Evolutionary conservation across 2,797 vertebrate genomes (phyloP).

Genomic region (Trichosurus vulpecula): DNA sequence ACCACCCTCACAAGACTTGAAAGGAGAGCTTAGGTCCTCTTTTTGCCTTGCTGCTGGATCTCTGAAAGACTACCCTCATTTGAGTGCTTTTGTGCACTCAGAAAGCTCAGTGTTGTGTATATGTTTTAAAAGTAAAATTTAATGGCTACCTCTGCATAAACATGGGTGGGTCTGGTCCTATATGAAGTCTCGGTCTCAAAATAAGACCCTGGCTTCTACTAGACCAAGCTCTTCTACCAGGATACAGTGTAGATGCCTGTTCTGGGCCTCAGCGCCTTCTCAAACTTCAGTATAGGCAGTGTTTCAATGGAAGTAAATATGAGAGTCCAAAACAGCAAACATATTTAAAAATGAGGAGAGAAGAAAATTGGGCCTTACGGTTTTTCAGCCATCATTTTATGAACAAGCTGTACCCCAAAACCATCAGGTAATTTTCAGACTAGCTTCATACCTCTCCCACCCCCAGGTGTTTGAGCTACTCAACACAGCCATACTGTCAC

Average conservation of each 20-base stretch:
- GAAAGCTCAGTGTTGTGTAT: neutral
- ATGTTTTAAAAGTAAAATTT: neutral
- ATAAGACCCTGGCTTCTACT: neutral
- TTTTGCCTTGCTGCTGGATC: neutral
- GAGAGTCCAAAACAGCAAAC: neutral
- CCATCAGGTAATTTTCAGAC: neutral
- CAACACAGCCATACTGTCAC: neutral
- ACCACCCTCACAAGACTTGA: neutral
- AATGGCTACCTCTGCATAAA: neutral
- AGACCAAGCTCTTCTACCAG: neutral
- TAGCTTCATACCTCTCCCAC: neutral
- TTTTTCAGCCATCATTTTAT: neutral
- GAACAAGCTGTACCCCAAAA: neutral
- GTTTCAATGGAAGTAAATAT: neutral
- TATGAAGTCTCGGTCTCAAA: neutral
- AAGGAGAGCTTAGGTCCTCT: neutral
- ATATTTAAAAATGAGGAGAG: neutral
- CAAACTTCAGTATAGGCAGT: neutral
- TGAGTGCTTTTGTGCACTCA: neutral
- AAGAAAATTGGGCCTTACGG: neutral
- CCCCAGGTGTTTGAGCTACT: neutral
- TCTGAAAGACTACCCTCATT: constrained; percentile 8
- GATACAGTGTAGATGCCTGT: neutral
- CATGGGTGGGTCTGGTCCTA: neutral
- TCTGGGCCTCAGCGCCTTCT: neutral